Base-by-base conservation (phyloP, 2,113 vertebrate genomes). In the Macquaria ambigua region DNA sequence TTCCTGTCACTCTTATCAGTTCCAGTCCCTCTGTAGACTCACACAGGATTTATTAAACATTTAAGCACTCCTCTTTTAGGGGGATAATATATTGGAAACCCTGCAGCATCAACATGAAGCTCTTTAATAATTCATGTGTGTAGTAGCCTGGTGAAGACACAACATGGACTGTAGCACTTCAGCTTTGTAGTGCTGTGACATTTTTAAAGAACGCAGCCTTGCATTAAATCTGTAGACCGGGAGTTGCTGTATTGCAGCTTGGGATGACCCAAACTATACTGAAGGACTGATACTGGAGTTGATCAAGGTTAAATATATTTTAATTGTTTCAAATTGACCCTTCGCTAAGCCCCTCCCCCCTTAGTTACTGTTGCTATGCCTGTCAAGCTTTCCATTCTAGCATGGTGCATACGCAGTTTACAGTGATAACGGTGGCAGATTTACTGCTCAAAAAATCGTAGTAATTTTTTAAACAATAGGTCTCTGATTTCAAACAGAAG, bases 121-220 rank as follows among this genome's bases (percentile, higher is more conserved):
- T 79, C 71, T 86, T 95, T 84, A 95, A 95, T 93, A 92, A 95
- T 95, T 93, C 69, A 95, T 93, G 70, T 74, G 67, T 88, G 76
- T 87, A 77, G 76, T 87, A 77, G 87, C 39, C 84, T 89, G 87
- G 75, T 77, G 79, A 88, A 87, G 72, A 74, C 83, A 82, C 86
- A 88, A 67, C 78, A 83, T 86, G 85, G 90, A 90, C 85, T 78
- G 68, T 84, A 41, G 71, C 85, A 87, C 79, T 91, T 70, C 2
- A 69, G 81, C 75, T 87, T 76, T 75, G 50, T 83, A 53, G 15
- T 52, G 73, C 31, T 82, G 74, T 68, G 79, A 79, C 79, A 74
- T 72, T 86, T 86, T 84, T 64, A 6, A 68, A 69, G 23, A 68
- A 61, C 0, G 0, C 20, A 68, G 23, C 66, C 62, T 37, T n/a